Evolutionary conservation across 1,140 invertebrate genomes (phyloP), one percentile per base, ranked within the genome.

Genomic region (Drosophila sechellia): DNA sequence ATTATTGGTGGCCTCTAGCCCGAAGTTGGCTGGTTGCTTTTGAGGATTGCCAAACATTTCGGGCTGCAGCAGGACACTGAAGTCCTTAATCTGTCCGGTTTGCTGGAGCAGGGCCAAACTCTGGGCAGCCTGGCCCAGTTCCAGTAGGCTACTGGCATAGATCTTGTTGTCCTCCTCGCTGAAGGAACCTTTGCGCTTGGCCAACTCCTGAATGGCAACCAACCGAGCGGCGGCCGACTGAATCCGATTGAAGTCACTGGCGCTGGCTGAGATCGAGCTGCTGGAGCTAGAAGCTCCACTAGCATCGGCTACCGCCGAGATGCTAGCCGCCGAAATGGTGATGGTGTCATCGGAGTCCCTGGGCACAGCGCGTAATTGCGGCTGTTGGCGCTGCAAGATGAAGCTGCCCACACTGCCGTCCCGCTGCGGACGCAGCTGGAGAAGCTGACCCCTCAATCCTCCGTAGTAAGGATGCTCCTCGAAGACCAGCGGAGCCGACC

Each of bases 401-500:
- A 57, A 65, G 59, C 70, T 76, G 50, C 71, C 71, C 11, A 80
- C 12, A 35, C 61, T 84, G 54, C 80, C 80, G 40, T 85, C 80
- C 8, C 40, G 25, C 35, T 89, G 84, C 8, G 85, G 79, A n/a
- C 64, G 83, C 63, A 87, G 45, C 60, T 79, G 79, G 25, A 87
- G 40, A 13, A 84, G 46, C 43, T 84, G 77, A 2, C 95, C 95
- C 75, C 94, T 94, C 0, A 93, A 94, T 22, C 95, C 95, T 4
- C 95, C 95, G 76, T 96, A 95, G 89, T 94, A 96, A n/a, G 81
- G 83, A 27, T 75, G 78, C 42, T 85, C 78, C 69, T 85, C 81
- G 53, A 66, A 75, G 81, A 79, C 61, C 42, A 77, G 59, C 17
- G 84, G 83, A 52, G 49, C 75, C 8, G 56, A 43, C 56, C 55